Evolutionary conservation across 2,888 invertebrate genomes (phyloP).

Genomic region (Adelognathus sp.): DNA sequence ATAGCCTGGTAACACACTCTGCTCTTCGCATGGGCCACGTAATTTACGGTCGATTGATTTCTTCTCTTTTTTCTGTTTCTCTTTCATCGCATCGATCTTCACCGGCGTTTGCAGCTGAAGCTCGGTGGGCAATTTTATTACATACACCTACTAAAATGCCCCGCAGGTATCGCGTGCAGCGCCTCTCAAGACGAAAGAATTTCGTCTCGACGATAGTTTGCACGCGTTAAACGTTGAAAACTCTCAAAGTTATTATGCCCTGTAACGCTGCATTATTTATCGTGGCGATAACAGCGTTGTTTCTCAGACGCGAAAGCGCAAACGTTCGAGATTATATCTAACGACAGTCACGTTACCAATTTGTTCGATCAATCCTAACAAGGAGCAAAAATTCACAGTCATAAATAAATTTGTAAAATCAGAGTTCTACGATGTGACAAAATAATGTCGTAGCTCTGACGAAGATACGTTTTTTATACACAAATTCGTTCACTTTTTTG

Average conservation of each 20-base stretch:
- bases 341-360: too few species aligned
- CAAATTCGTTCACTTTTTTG: too few species aligned
- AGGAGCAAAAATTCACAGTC: too few species aligned
- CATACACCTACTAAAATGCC: background rate
- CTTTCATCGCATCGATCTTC: background rate
- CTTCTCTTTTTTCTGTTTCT: constrained; percentile 11
- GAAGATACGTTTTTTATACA: too few species aligned
- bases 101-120: background rate
- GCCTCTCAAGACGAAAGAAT: background rate
- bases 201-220: constrained; percentile 27
- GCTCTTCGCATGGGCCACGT: constrained; percentile 22
- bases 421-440: too few species aligned
- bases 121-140: constrained; percentile 3
- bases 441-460: too few species aligned
- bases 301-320: background rate
- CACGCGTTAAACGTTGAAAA: background rate
- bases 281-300: constrained; percentile 18
- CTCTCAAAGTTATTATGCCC: constrained; percentile 13
- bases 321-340: background rate
- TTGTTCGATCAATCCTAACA: too few species aligned
- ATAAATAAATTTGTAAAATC: too few species aligned
- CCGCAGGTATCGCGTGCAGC: constrained; percentile 26
- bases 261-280: constrained; percentile 11
- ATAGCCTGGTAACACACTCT: constrained; percentile 23
- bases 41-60: constrained; percentile 57